Base-by-base conservation (phyloP, 2,797 vertebrate species). In the Pogoniulus pusillus region DNA sequence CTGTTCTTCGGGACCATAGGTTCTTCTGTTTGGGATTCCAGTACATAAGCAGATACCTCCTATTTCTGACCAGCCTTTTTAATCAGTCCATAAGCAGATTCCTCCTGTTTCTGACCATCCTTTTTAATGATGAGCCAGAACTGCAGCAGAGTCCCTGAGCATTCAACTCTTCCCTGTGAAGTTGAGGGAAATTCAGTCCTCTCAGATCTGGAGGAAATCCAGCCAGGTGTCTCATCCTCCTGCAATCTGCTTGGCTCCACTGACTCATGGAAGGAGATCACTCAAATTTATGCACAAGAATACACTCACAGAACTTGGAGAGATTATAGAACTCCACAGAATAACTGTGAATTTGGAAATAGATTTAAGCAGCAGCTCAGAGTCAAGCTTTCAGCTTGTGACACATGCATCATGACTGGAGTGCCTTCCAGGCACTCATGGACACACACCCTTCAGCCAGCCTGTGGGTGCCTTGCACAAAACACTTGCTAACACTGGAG, bases 351-450 rank as follows among this genome's bases (percentile, higher is more conserved):
- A 78, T 82, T 74, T 65, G 24, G n/a, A 76, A 89, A 73, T 0
- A 34, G 43, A 51, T 41, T 76, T 45, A 79, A 84, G 71, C 45
- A 79, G 65, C 54, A 82, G 78, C 37, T 54, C 4, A 0, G 47
- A 73, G 74, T 49, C 80, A 80, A 62, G n/a, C 14, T 79, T 85
- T 59, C 35, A 27, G 54, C 12, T 34, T 68, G 30, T 24, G 41
- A 75, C 23, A 43, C 5, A 9, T 1, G 4, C 4, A 0, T 17
- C 2, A 0, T 4, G 51, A 55, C 5, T 22, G 29, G 45, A 76
- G 73, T 8, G 55, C 54, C 58, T 89, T 71, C 32, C 34, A 66
- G 71, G 35, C 19, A 54, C 64, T 68, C 19, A 32, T 1, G 4
- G 69, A 59, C 27, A 29, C 0, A 0, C 30, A 59, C 4, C 27